Evolutionary conservation across 2,113 vertebrate genomes (phyloP).

Genomic region (Balaenoptera acutorostrata): DNA sequence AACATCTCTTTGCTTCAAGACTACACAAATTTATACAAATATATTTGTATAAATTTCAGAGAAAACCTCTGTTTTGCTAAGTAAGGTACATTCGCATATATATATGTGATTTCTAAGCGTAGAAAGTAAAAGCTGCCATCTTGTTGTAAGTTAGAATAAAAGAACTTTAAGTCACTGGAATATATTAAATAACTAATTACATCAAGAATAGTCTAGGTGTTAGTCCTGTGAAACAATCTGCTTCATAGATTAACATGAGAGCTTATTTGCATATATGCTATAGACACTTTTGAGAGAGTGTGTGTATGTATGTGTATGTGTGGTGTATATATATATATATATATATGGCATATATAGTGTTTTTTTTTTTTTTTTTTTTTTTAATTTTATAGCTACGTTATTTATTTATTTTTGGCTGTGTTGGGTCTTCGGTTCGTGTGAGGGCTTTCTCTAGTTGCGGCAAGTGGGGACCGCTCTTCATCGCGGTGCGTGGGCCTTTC

Average conservation of each 20-base stretch:
- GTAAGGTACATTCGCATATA: not conserved
- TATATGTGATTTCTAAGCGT: not conserved
- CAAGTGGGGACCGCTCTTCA: too few relatives aligned
- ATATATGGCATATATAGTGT: not conserved
- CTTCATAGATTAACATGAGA: slow-evolving; percentile 30
- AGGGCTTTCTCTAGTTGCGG: too few relatives aligned
- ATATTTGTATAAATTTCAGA: not conserved
- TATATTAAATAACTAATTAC: slow-evolving; percentile 33
- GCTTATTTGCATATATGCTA: slow-evolving; percentile 59
- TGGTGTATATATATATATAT: not conserved
- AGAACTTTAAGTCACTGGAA: not conserved
- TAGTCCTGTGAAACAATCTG: slow-evolving; percentile 40
- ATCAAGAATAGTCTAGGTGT: slow-evolving; percentile 48
- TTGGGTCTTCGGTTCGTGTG: too few relatives aligned
- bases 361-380: too few relatives aligned
- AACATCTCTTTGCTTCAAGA: not conserved
- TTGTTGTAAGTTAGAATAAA: slow-evolving; percentile 29
- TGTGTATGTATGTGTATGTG: not conserved
- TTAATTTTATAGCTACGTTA: too few relatives aligned
- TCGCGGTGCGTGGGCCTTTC: too few relatives aligned
- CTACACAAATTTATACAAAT: not conserved
- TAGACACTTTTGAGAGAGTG: slow-evolving; percentile 15
- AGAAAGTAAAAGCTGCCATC: not conserved
- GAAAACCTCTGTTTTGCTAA: not conserved
- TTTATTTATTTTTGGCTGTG: too few relatives aligned